A percentile compares a stretch with the other conserved stretches of the same genome.
phyloP scores from a whole-genome alignment of 2,888 invertebrate species.

The Hypomecis atomaria region DNA sequence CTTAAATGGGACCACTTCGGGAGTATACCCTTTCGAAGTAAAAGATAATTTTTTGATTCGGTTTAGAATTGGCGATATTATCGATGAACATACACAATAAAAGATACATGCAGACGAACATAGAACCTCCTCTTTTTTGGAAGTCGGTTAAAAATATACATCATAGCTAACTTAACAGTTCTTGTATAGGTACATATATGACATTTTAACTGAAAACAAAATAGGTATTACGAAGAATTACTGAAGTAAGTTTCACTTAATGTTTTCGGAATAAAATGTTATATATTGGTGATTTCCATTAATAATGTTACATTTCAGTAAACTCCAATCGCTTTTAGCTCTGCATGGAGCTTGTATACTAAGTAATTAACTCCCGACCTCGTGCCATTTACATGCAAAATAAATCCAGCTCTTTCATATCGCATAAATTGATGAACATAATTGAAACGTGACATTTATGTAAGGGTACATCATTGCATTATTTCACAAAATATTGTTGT shows the following conservation, averaged over 20 bases:
- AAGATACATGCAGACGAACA: too few relatives aligned
- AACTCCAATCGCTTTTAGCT: constrained; percentile 1
- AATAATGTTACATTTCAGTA: background rate
- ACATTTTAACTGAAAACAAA: too few relatives aligned
- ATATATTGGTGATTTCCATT: background rate
- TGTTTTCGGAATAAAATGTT: background rate
- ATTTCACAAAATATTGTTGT: background rate
- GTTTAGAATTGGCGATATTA: too few relatives aligned
- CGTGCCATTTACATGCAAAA: constrained; percentile 11
- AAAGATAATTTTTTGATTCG: too few relatives aligned
- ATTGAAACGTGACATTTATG: constrained; percentile 2
- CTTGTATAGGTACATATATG: too few relatives aligned
- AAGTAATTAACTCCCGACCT: constrained; percentile 13
- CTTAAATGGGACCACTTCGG: too few relatives aligned
- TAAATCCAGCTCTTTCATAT: constrained; percentile 1
- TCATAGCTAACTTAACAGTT: too few relatives aligned
- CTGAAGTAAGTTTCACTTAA: background rate
- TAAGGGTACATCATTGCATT: background rate
- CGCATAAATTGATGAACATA: constrained; percentile 1
- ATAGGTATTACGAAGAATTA: too few relatives aligned
- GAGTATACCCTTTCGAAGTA: too few relatives aligned
- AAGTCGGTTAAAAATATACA: too few relatives aligned
- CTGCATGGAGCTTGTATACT: background rate
- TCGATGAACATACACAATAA: too few relatives aligned
- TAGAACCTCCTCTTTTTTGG: too few relatives aligned